Evolutionary conservation across 2,797 vertebrate species (phyloP), one percentile per base, ranked within the genome.

Genomic region (Periparus ater): DNA sequence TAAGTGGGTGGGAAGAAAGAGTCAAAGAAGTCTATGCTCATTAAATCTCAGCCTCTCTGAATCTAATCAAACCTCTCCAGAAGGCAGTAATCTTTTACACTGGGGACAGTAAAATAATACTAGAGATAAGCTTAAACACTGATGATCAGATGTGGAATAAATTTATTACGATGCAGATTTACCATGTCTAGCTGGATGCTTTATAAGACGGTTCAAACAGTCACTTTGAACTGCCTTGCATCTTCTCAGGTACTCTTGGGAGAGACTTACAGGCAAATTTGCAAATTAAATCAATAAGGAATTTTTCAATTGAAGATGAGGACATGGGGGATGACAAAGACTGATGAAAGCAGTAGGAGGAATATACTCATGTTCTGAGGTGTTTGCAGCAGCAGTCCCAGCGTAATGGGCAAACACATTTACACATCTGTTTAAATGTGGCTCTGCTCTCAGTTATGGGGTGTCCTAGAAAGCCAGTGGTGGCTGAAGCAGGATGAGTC

Each of bases 261-360:
- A 84, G 68, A 91, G 62, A 38, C 53, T 74, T 53, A 72, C 2
- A 66, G 51, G 58, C 62, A 67, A 85, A 86, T 86, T 88, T 94
- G 62, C 55, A 95, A 81, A 90, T 91, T n/a, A 90, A 88, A 88
- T 93, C 70, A 90, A 53, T 93, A 53, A 75, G 80, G 62, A 29
- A 42, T 78, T 94, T 90, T 75, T 86, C 90, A 72, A 5, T 20
- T 81, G 93, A 84, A 93, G 70, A 65, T 72, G 58, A 85, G 79
- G 73, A 89, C 54, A 23, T 54, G 76, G 26, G 50, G 51, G 40
- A 85, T 93, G 74, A 79, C 82, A 78, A 73, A 70, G 87, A 73
- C 66, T 50, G 55, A 84, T 91, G 87, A 48, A 60, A 85, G 73
- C 9, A 45, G 53, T 15, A 66, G 91, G 74, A 95, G 71, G 82